Conservation (phyloP, 2,113 vertebrate genomes). For the Lethenteron reissneri region DNA sequence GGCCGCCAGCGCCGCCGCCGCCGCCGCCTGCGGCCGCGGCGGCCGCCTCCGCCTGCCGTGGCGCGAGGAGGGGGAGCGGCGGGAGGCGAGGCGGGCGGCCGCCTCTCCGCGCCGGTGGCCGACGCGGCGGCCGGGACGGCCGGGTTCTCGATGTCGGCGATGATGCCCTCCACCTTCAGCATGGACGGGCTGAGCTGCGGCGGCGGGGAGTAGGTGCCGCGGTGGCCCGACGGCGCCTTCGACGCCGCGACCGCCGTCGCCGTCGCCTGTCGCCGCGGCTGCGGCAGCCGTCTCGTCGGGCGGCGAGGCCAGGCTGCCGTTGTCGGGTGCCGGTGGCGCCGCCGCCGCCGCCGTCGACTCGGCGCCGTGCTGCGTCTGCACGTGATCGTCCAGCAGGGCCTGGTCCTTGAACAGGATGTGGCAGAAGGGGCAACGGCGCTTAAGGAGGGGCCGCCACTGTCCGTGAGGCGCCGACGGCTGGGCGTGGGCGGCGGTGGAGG, state of each 20-base stretch:
- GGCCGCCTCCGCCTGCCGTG: background rate
- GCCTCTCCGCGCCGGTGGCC: background rate
- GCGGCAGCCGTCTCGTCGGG: background rate
- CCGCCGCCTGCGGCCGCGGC: background rate
- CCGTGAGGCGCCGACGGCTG: background rate
- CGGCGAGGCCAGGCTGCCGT: no score
- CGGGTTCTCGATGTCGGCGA: conserved; percentile 2
- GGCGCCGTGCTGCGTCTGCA: conserved; percentile 4
- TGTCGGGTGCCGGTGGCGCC: background rate
- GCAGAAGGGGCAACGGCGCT: conserved; percentile 2
- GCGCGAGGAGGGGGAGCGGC: background rate
- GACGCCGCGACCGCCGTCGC: background rate
- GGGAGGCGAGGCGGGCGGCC: background rate
- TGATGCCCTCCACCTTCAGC: conserved; percentile 5
- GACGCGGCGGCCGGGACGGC: background rate
- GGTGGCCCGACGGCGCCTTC: background rate
- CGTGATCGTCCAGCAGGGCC: conserved; percentile 5
- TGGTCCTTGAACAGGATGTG: conserved; percentile 2
- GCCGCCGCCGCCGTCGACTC: background rate
- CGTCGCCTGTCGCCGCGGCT: background rate
- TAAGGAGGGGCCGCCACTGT: background rate
- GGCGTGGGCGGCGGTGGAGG: background rate
- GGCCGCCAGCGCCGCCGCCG: background rate
- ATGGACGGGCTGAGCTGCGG: conserved; percentile 2
- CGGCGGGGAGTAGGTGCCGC: conserved; percentile 1